phyloP scores from a whole-genome alignment of 2,113 vertebrate species.

The Zosterops lateralis region DNA sequence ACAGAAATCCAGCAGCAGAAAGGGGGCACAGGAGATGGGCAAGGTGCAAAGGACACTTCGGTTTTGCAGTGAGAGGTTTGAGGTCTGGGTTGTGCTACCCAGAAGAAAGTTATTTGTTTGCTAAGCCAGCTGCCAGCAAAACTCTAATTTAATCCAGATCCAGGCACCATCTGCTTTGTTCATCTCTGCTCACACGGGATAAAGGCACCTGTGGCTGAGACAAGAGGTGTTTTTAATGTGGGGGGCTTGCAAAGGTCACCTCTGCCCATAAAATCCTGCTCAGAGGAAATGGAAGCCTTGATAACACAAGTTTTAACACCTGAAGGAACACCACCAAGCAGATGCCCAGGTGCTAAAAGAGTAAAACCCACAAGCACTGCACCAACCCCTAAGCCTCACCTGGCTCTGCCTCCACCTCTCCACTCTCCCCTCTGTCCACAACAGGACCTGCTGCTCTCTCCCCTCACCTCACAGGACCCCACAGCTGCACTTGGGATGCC shows the following conservation, averaged over 20 bases:
- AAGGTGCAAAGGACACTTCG: neutral
- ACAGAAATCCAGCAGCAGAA: neutral
- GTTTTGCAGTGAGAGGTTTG: neutral
- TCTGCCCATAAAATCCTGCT: neutral
- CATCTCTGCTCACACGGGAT: neutral
- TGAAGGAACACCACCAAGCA: neutral
- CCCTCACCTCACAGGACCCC: neutral
- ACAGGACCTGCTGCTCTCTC: neutral
- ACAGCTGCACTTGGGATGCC: neutral
- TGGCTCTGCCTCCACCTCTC: neutral
- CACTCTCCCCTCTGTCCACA: neutral
- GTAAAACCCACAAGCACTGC: neutral
- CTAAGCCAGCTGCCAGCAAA: neutral
- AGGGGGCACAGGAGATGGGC: neutral
- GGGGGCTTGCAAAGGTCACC: neutral
- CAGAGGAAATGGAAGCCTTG: neutral
- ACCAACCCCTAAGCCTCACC: neutral
- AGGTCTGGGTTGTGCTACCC: neutral
- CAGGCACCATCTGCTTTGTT: constrained; percentile 24
- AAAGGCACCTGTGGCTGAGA: neutral
- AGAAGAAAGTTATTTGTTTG: constrained; percentile 22
- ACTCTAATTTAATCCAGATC: constrained; percentile 12
- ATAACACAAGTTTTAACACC: neutral
- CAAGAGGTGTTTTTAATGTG: neutral
- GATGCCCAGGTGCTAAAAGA: neutral